phyloP scores from a whole-genome alignment of 2,888 invertebrate species.

The Nineta flava region DNA sequence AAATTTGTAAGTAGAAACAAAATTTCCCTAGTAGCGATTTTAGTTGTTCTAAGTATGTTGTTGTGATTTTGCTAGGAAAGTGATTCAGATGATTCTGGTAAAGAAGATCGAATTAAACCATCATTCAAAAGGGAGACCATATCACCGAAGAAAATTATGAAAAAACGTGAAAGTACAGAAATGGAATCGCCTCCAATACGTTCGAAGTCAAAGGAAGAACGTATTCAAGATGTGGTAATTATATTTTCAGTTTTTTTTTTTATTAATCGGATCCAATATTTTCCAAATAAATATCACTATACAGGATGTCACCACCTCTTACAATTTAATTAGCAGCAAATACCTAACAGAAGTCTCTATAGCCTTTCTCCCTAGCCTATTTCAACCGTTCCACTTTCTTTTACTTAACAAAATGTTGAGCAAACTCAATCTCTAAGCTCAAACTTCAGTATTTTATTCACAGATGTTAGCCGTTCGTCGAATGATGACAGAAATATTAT shows the following conservation, averaged over 20 bases:
- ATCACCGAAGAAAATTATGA: not conserved
- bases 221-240: slow-evolving; percentile 51
- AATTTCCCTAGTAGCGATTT: not conserved
- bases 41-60: not conserved
- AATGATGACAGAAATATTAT: slow-evolving; percentile 80
- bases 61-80: slow-evolving; percentile 1
- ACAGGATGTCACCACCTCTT: too few relatives aligned
- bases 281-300: too few relatives aligned
- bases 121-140: not conserved
- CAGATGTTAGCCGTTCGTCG: slow-evolving; percentile 79
- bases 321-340: too few relatives aligned
- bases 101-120: slow-evolving; percentile 18
- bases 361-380: too few relatives aligned
- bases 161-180: not conserved
- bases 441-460: too few relatives aligned
- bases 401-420: too few relatives aligned
- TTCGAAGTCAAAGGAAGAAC: slow-evolving; percentile 39
- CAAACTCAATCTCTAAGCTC: too few relatives aligned
- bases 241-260: not conserved
- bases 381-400: too few relatives aligned
- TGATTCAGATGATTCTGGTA: slow-evolving; percentile 31
- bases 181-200: not conserved
- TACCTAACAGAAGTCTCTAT: too few relatives aligned
- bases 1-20: slow-evolving; percentile 37
- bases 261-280: too few relatives aligned